A percentile compares a stretch with the other conserved stretches of the same genome.
phyloP scores from a whole-genome alignment of 2,113 vertebrate species.

The Mola mola region DNA sequence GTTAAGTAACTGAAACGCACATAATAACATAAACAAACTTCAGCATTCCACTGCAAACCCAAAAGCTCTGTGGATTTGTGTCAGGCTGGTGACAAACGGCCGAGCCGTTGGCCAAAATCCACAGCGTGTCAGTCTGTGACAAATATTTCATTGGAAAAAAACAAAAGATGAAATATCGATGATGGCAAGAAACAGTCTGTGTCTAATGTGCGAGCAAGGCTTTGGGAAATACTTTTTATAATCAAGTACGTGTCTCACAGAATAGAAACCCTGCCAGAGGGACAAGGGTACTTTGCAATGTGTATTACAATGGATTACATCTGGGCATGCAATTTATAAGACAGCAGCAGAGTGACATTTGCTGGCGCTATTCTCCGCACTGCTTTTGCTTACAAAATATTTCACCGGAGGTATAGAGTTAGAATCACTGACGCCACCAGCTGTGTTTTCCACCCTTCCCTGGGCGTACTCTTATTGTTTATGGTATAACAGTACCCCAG shows the following conservation, averaged over 20 bases:
- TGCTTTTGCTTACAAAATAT: constrained; percentile 20
- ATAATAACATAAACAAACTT: constrained; percentile 6
- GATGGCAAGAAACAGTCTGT: constrained; percentile 29
- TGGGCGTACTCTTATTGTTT: constrained; percentile 55
- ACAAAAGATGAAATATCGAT: constrained; percentile 22
- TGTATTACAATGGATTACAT: constrained; percentile 41
- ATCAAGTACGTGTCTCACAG: constrained; percentile 6
- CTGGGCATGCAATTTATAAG: constrained; percentile 49
- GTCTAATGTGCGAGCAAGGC: constrained; percentile 11
- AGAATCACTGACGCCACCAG: constrained; percentile 49
- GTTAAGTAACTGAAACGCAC: constrained; percentile 6
- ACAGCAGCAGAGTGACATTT: constrained; percentile 30
- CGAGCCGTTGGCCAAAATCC: constrained; percentile 21
- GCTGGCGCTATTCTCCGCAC: constrained; percentile 33
- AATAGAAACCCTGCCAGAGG: constrained; percentile 26
- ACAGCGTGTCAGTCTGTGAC: constrained; percentile 37
- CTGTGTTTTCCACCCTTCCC: constrained; percentile 17
- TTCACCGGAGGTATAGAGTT: constrained; percentile 19
- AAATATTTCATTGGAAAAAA: constrained; percentile 28
- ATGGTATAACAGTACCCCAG: constrained; percentile 47
- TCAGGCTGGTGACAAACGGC: constrained; percentile 23
- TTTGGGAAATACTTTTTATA: constrained; percentile 37
- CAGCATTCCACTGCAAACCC: too few species aligned
- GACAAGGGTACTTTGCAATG: constrained; percentile 16
- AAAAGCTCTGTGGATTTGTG: constrained; percentile 36